These are phyloP conservation scores for Coelopa frigida DNA, from an alignment of 1,140 invertebrate species.

Conservation along the genomic window DNA sequence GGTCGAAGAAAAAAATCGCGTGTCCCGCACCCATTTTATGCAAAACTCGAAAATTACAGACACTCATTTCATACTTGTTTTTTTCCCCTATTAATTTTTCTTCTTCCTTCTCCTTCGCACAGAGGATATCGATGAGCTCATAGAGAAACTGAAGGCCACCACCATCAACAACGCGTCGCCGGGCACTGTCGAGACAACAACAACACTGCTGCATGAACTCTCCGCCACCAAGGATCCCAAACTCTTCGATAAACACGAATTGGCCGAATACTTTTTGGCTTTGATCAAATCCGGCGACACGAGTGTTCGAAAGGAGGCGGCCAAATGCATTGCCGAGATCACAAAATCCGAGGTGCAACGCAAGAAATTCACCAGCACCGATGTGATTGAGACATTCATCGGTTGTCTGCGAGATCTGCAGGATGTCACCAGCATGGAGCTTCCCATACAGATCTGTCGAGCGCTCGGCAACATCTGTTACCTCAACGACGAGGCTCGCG, in stretches of 20 bases:
- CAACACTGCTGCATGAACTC: slow-evolving; percentile 30
- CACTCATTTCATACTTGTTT: no score
- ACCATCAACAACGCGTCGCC: no score
- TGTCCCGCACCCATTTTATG: no score
- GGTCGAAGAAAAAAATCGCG: no score
- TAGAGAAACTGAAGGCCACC: slow-evolving; percentile 37
- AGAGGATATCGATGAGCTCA: slow-evolving; percentile 43
- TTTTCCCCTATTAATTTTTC: no score
- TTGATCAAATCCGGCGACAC: slow-evolving; percentile 31
- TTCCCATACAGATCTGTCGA: slow-evolving; percentile 64
- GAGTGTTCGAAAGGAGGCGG: slow-evolving; percentile 42
- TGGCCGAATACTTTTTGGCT: slow-evolving; percentile 34
- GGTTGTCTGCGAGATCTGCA: slow-evolving; percentile 41
- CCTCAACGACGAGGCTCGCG: slow-evolving; percentile 68
- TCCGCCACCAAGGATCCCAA: slow-evolving; percentile 42
- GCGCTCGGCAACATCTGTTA: slow-evolving; percentile 83
- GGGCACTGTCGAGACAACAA: slow-evolving; percentile 19
- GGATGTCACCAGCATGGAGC: slow-evolving; percentile 45
- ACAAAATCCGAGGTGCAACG: slow-evolving; percentile 62
- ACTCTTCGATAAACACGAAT: slow-evolving; percentile 39
- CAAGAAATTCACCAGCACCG: slow-evolving; percentile 53
- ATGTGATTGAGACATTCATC: slow-evolving; percentile 54
- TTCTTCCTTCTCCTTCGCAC: neutral
- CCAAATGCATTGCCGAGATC: slow-evolving; percentile 63
- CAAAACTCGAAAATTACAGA: no score